Evolutionary conservation across 1,140 invertebrate species (phyloP), one percentile per base, ranked within the genome.

Genomic region (Steinernema khuongi): DNA sequence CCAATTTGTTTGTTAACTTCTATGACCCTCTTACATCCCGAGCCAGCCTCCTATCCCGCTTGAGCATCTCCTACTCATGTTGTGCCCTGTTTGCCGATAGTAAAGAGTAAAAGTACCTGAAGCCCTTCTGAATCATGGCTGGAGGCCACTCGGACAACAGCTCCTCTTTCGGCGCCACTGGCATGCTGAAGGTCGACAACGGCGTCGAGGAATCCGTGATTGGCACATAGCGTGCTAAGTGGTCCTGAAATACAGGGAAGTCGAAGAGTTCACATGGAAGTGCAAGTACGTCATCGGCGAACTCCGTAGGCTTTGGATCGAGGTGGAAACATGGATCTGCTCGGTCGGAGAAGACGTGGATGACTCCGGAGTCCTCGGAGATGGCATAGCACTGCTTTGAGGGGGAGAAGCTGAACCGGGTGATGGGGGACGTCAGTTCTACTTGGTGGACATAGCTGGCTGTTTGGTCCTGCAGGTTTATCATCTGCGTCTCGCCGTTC

Each of bases 341-440:
- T 11, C 50, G 50, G 19, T 60, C 50, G 11, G 50, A 60, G 19
- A 60, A 60, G 11, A 60, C 14, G 50, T 60, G 50, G 19, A 60
- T 22, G 19, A 17, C 14, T 7, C 50, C 50, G 7, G 14, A 14
- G 50, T 60, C 50, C 4, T 60, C 50, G 4, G 14, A 14, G 50
- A 60, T 60, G 7, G 50, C 50, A 22, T n/a, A n/a, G 26, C 50
- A 60, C 50, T 60, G 50, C 50, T 60, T 60, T 26, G 50, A 60
- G 2, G 50, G 50, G 26, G 50, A 60, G 7, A 60, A 7, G 19
- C 11, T 22, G 26, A 60, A 4, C 4, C 14, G 2, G 19, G 11
- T 4, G 19, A 60, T 26, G 7, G 14, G 14, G 19, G 26, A 60
- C 4, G 50, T 60, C 4, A 22, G 4, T 26, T 60, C 50, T 14